Evolutionary conservation across 2,888 invertebrate species (phyloP).

Genomic region (Rhopalosiphum nymphaeae): DNA sequence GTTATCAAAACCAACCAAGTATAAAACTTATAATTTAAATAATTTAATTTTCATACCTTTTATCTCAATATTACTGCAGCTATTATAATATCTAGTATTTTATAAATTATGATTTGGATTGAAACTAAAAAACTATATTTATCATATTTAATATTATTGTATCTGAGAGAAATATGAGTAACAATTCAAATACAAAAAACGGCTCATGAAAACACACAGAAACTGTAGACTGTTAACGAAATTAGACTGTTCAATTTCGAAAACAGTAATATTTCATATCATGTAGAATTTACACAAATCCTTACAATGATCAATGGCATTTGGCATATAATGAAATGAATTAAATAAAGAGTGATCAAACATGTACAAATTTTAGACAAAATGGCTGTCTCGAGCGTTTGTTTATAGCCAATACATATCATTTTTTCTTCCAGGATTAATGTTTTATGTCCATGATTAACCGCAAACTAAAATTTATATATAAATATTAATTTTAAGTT

Average conservation of each 20-base stretch:
- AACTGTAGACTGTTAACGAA: background rate
- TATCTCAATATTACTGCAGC: background rate
- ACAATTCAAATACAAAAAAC: background rate
- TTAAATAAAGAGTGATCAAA: background rate
- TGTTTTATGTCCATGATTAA: background rate
- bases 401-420: background rate
- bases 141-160: background rate
- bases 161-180: background rate
- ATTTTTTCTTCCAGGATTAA: slow-evolving; percentile 27
- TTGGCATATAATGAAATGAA: background rate
- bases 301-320: background rate
- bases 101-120: background rate
- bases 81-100: background rate
- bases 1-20: background rate
- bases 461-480: background rate
- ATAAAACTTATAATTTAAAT: background rate
- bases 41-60: background rate
- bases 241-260: background rate
- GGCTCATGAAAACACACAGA: background rate
- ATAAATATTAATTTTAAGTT: background rate
- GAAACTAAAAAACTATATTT: background rate
- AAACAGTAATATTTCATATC: background rate
- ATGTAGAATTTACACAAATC: background rate
- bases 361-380: slow-evolving; percentile 20
- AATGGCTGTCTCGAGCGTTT: slow-evolving; percentile 45